Evolutionary conservation across 2,888 invertebrate species (phyloP).

Genomic region (Hirtodrosophila trivittata): DNA sequence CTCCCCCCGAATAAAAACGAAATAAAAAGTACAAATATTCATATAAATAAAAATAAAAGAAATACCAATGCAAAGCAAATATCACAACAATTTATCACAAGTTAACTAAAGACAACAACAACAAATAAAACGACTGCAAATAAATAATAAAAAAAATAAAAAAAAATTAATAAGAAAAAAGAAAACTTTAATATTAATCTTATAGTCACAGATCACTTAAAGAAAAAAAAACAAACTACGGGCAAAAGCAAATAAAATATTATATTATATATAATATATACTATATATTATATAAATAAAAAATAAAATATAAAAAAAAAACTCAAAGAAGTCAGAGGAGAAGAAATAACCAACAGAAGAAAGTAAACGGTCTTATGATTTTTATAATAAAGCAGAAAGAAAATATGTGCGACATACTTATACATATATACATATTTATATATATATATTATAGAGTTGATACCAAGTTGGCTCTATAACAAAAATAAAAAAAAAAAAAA

Average conservation of each 20-base stretch:
- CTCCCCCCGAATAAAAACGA: conserved; percentile 77
- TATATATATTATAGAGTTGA: not conserved
- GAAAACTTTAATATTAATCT: conserved; percentile 16
- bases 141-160: conserved; percentile 33
- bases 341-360: conserved; percentile 28
- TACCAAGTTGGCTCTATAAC: conserved; percentile 1
- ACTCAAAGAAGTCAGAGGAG: conserved; percentile 6
- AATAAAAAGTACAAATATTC: conserved; percentile 82
- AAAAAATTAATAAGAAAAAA: conserved; percentile 21
- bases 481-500: conserved; percentile 2
- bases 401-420: conserved; percentile 36
- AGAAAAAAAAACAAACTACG: conserved; percentile 1
- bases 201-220: conserved; percentile 22
- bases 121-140: conserved; percentile 57
- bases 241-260: conserved; percentile 17
- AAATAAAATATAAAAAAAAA: conserved; percentile 1
- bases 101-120: conserved; percentile 31
- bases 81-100: conserved; percentile 37
- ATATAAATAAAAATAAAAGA: conserved; percentile 31
- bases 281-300: conserved; percentile 1
- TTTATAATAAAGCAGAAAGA: conserved; percentile 66
- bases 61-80: conserved; percentile 17
- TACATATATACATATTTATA: no score
- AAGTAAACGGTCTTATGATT: conserved; percentile 73
- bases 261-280: conserved; percentile 6